Evolutionary conservation across 2,113 vertebrate genomes (phyloP), one percentile per base, ranked within the genome.

Genomic region (Oreochromis tanganicae): DNA sequence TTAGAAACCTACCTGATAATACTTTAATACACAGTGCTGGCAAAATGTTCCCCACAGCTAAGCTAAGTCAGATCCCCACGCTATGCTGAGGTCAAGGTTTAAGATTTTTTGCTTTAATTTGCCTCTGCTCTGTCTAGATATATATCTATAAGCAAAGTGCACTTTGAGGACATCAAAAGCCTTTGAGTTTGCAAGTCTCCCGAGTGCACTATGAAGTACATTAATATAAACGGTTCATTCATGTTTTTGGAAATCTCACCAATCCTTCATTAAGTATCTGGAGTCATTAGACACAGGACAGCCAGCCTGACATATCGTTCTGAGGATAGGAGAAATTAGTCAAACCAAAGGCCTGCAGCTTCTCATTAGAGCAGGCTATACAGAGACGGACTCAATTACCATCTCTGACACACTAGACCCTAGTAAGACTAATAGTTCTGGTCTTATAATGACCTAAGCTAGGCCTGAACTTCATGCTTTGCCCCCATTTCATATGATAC

Each of bases 291-390:
- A 82, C 61, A 9, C 63, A 79, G 85, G 82, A 83, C 19, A 36
- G 80, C 80, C 71, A 55, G 81, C 48, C 90, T 87, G 85, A 88
- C 87, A 83, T 85, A 87, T 93, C 36, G n/a, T 88, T 73, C 80
- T 56, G 81, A 73, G 80, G 81, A 89, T 87, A 78, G 81, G 83
- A 89, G 85, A 91, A 92, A 93, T 92, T 89, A 91, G 90, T 91
- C 86, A 93, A 85, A 93, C 90, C 86, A 88, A 83, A 48, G 54
- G 84, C 85, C 86, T 86, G 91, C 89, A 91, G 92, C 86, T 90
- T 90, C 91, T 95, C 94, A 95, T 95, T 94, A 95, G 54, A 91
- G 52, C 56, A 63, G 41, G 83, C 91, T 84, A 84, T 85, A 87
- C 57, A 41, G 88, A 88, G 88, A 91, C 43, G 14, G 89, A 94